phyloP scores from a whole-genome alignment of 2,797 vertebrate genomes.

The Siniperca obscura region DNA sequence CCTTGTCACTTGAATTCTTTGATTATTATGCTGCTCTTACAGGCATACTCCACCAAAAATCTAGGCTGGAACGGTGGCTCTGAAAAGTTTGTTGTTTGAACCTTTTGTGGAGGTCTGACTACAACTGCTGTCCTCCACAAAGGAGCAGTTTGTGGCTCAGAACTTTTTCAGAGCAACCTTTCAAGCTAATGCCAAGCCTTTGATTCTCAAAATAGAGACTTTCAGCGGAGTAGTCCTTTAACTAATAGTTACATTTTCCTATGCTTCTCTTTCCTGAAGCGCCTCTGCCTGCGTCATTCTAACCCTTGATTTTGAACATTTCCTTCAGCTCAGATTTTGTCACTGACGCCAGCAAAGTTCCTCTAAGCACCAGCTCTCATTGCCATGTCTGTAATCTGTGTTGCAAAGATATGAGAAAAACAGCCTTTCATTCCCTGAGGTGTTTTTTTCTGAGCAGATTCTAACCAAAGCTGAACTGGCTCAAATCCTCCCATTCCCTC shows the following conservation, averaged over 20 bases:
- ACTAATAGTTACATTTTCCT: constrained; percentile 29
- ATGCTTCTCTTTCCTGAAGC: constrained; percentile 9
- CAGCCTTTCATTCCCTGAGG: constrained; percentile 63
- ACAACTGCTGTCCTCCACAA: not conserved
- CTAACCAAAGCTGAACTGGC: constrained; percentile 62
- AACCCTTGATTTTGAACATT: constrained; percentile 39
- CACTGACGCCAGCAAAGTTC: constrained; percentile 52
- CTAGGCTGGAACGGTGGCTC: not conserved
- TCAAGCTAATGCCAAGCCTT: not conserved
- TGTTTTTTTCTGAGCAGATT: constrained; percentile 56
- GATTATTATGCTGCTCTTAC: not conserved
- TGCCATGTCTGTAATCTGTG: constrained; percentile 76
- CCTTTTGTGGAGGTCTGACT: not conserved
- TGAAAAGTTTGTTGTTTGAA: not conserved
- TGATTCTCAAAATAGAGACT: constrained; percentile 9
- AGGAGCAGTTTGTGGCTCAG: not conserved
- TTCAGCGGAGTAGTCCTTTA: constrained; percentile 8
- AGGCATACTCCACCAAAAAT: not conserved
- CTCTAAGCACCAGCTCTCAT: constrained; percentile 55
- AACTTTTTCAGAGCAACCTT: not conserved
- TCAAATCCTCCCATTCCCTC: constrained; percentile 51
- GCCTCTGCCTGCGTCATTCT: constrained; percentile 29
- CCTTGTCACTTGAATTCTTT: not conserved
- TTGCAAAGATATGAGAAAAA: constrained; percentile 72
- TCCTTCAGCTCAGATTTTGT: constrained; percentile 44